Conservation (phyloP, 2,888 invertebrate genomes). For the Agrilus cyanescens region DNA sequence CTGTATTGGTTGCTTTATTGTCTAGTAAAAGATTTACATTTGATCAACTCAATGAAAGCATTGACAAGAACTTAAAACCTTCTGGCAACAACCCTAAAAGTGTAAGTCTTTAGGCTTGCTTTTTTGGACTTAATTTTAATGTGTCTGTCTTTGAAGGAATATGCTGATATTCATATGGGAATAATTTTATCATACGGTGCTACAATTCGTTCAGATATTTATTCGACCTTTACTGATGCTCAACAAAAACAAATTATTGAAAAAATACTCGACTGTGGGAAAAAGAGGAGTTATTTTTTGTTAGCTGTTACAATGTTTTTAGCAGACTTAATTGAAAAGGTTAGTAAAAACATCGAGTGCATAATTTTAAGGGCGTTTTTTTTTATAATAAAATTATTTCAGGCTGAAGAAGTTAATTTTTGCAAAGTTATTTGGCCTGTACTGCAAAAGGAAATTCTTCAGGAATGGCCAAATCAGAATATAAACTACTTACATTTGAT, state of each 20-base stretch:
- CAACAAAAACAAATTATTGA: conserved; percentile 38
- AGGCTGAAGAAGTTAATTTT: conserved; percentile 33
- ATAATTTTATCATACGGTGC: conserved; percentile 61
- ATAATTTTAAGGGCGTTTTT: background rate
- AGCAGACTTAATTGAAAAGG: conserved; percentile 45
- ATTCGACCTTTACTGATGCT: conserved; percentile 39
- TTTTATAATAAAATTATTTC: background rate
- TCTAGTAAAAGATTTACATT: conserved; percentile 36
- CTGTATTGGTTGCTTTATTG: conserved; percentile 52
- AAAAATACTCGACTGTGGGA: conserved; percentile 41
- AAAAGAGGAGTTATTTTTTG: conserved; percentile 49
- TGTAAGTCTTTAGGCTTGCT: conserved; percentile 37
- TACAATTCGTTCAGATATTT: conserved; percentile 50
- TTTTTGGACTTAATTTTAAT: no score
- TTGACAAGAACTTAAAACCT: conserved; percentile 52
- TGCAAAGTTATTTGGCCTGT: conserved; percentile 46
- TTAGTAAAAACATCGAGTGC: conserved; percentile 23
- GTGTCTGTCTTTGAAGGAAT: conserved; percentile 44
- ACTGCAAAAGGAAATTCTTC: conserved; percentile 46
- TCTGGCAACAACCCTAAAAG: conserved; percentile 51
- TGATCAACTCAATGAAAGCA: conserved; percentile 42
- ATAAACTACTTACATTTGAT: conserved; percentile 55
- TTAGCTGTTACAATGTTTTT: conserved; percentile 50
- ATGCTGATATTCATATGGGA: conserved; percentile 59
- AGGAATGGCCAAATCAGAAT: conserved; percentile 50